A percentile compares a stretch with the other conserved stretches of the same genome.
Evolutionary conservation across 37 sponge, comb jelly and placozoan species (phyloP).

Genomic region (Haliclona indistincta): DNA sequence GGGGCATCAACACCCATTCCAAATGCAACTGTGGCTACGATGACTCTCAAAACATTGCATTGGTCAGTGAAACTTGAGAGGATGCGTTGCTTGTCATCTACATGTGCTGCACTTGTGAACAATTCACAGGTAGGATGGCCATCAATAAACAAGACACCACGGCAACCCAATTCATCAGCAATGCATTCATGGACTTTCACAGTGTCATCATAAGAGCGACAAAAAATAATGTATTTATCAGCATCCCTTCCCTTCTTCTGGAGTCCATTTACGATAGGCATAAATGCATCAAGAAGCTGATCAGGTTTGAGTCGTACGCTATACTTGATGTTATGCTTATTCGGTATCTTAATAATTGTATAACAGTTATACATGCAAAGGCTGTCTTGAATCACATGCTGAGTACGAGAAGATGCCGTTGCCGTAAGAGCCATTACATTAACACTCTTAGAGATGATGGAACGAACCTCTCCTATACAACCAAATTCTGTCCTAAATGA

Average conservation of each 20-base stretch:
- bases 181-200: neutral
- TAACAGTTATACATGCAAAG: conserved; percentile 20
- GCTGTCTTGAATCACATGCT: neutral
- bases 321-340: conserved; percentile 30
- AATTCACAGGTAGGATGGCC: conserved; percentile 14
- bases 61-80: conserved; percentile 26
- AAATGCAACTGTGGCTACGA: conserved; percentile 60
- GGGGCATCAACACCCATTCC: conserved; percentile 60
- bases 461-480: neutral
- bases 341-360: conserved; percentile 11
- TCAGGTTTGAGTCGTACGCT: neutral
- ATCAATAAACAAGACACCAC: neutral
- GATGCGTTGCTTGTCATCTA: conserved; percentile 18
- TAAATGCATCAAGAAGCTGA: neutral
- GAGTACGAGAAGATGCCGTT: conserved; percentile 13
- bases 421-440: conserved; percentile 37
- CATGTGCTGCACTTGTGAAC: conserved; percentile 29
- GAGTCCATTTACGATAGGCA: conserved; percentile 12
- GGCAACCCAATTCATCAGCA: neutral
- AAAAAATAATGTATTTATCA: conserved; percentile 10
- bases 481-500: neutral
- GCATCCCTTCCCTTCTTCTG: neutral
- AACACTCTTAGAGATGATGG: neutral
- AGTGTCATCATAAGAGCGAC: conserved; percentile 6
- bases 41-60: conserved; percentile 12